Evolutionary conservation across 2,888 invertebrate species (phyloP), one percentile per base, ranked within the genome.

Genomic region (Lepidonotus clava): DNA sequence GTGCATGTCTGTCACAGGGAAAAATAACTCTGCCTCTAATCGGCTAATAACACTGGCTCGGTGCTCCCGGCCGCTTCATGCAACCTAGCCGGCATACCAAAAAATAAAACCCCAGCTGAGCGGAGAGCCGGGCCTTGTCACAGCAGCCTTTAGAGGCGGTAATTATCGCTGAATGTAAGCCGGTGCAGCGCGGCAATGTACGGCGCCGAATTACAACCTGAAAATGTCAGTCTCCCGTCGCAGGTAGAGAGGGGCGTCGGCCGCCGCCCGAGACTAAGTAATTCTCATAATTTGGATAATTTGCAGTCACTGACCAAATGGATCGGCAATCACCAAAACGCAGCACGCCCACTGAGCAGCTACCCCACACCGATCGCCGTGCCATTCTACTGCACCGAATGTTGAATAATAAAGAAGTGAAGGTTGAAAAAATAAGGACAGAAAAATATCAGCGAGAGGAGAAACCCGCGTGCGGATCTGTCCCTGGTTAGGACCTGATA

Each of bases 201-300:
- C 28, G 5, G 61, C 28, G 24, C 28, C 28, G n/a, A 11, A 61
- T 28, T 61, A 61, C 61, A 61, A 61, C 61, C 28, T 61, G 61
- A n/a, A 61, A 61, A 61, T 61, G 61, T 61, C 61, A 61, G 24
- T 61, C 61, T 61, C 28, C 24, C 2, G 1, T 11, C 28, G 61
- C 61, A 24, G 61, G 21, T 32, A 2, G 1, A 53, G 61, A 61
- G 61, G n/a, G 28, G 28, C 28, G 61, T 28, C n/a, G 24, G 61
- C 61, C 61, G 21, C 61, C 28, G 24, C 28, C 28, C 46, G 18
- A 32, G 76, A 76, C 76, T 76, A 40, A 76, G 76, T 40, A 76
- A 40, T 76, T 2, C 40, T 76, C 36, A 76, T 76, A 76, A 76
- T 76, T 76, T 76, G n/a, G 76, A 76, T 76, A 76, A 76, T 76